Evolutionary conservation across 2,797 vertebrate genomes (phyloP), one percentile per base, ranked within the genome.

Genomic region (Intellagama lesueurii): DNA sequence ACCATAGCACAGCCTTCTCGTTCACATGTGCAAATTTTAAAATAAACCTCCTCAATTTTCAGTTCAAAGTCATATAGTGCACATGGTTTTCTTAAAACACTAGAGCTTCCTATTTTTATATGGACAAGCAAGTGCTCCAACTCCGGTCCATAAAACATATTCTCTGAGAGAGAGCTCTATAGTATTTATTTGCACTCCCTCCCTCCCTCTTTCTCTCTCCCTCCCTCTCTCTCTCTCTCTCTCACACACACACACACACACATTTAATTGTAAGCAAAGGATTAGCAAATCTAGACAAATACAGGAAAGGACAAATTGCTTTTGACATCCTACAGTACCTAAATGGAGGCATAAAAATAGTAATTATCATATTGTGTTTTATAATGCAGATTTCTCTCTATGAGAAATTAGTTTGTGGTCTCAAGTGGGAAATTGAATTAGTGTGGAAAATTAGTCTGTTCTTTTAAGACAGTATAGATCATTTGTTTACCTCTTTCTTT

Each of bases 361-460:
- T 12, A 68, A 35, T 69, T 77, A 16, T 26, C 88, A 28, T 75
- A 52, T 60, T 87, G 78, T 84, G 28, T 87, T 32, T 86, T 47
- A 56, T 14, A 81, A 24, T 16, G 3, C 24, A 91, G 24, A 68
- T 83, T 70, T 91, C 44, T 86, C 78, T 89, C 12, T 12, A 40
- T 80, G 60, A n/a, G 87, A 86, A 88, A 68, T 86, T 0, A 35
- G 44, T 22, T 86, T 90, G 47, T 5, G 88, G 86, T 89, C 82
- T 24, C 60, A 88, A 68, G 5, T 49, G 87, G 12, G 60, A 35
- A 17, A 78, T 90, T 49, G 85, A 93, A 91, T 84, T 87, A 87
- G 1, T 56, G 66, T 75, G 72, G 60, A 82, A 91, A 90, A 93
- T 83, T 85, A 85, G 79, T 81, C 30, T 91, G 40, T 30, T 89